These are phyloP conservation scores for Cairina moschata DNA, from an alignment of 2,113 vertebrate genomes.

Conservation along the genomic window DNA sequence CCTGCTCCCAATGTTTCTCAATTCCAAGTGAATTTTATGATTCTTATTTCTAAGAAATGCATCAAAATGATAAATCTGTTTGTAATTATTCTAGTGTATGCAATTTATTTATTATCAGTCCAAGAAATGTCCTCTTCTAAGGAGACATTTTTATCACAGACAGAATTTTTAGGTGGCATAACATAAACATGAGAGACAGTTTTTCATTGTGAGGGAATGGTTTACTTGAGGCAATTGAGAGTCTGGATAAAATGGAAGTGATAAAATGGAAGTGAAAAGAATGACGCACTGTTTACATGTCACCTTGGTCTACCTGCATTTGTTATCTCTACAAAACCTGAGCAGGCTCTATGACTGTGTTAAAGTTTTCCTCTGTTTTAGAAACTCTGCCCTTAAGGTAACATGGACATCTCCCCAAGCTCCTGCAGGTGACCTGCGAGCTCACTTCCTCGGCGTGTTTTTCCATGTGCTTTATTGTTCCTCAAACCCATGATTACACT, in stretches of 20 bases:
- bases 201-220: neutral
- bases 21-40: neutral
- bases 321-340: fast-evolving
- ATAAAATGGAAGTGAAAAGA: neutral
- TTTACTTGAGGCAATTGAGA: neutral
- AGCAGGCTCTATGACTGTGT: fast-evolving
- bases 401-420: neutral
- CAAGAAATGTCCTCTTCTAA: neutral
- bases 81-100: neutral
- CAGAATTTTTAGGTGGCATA: neutral
- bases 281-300: fast-evolving
- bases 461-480: neutral
- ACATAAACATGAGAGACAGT: neutral
- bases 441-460: neutral
- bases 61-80: neutral
- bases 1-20: neutral
- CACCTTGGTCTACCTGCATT: neutral
- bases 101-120: neutral
- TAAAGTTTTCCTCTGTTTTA: neutral
- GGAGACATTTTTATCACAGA: neutral
- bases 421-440: neutral
- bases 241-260: neutral
- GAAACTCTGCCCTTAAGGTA: neutral
- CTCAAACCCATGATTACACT: neutral
- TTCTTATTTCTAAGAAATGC: neutral